phyloP scores from a whole-genome alignment of 1,140 invertebrate genomes.

The Dufourea novaeangliae region DNA sequence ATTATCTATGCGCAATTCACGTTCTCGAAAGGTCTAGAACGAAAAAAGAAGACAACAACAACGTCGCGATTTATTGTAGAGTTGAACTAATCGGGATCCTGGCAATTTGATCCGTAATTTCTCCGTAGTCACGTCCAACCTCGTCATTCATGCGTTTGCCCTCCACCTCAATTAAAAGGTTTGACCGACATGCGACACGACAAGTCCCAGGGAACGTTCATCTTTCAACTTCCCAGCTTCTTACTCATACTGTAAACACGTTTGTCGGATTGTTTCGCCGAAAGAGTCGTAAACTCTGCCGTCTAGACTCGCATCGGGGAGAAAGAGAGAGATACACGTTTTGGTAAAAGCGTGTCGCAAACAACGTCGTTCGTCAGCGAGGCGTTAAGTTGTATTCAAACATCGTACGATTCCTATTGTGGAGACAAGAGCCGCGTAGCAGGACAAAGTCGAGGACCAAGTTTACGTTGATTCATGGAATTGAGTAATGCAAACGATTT shows the following conservation, averaged over 20 bases:
- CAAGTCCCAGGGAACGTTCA: neutral
- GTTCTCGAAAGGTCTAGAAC: too few relatives aligned
- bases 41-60: too few relatives aligned
- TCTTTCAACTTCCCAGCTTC: too few relatives aligned
- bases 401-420: constrained; percentile 16
- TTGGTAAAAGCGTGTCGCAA: neutral
- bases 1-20: too few relatives aligned
- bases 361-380: neutral
- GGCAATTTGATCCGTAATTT: too few relatives aligned
- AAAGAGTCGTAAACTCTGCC: neutral
- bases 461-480: neutral
- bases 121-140: too few relatives aligned
- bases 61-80: too few relatives aligned
- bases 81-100: too few relatives aligned
- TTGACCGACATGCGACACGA: neutral
- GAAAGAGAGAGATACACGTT: too few relatives aligned
- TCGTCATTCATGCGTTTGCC: too few relatives aligned
- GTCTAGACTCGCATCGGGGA: neutral
- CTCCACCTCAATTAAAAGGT: too few relatives aligned
- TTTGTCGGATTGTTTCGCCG: neutral
- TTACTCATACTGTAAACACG: neutral
- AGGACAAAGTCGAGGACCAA: neutral
- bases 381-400: constrained; percentile 11
- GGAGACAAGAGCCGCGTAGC: neutral
- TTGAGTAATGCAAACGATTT: neutral